Base-by-base conservation (phyloP, 2,888 invertebrate genomes). In the Limnephilus rhombicus region DNA sequence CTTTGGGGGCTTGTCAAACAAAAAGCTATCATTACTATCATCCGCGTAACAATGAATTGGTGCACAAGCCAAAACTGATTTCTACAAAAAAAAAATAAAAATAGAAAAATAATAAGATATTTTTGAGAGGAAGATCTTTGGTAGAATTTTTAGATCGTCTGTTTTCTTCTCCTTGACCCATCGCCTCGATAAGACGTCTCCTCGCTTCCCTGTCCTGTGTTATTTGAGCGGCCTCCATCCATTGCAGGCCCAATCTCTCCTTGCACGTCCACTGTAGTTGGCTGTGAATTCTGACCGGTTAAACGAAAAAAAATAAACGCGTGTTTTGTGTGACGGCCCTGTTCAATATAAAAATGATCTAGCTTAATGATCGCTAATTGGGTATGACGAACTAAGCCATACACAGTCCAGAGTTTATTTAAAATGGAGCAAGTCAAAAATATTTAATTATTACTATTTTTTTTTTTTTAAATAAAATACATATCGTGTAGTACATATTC, bases 401-500 rank as follows among this genome's bases (percentile, higher is more conserved):
- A 24, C 9, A 7, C n/a, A 68, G 53, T 68, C 68, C 24, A 24
- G 68, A 68, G n/a, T 24, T 68, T 24, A 24, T 68, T 31, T 68
- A 68, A 68, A 68, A 68, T 24, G 68, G 68, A 24, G 24, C n/a
- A 68, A 68, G 24, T 68, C 68, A 2, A 18, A 68, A 68, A 68
- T 18, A 5, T 1, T 31, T 2, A 31, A 4, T 3, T n/a, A n/a
- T 24, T 24, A 1, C 2, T 0, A 9, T 0, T 24, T 24, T 68
- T 24, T 5, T 1, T 7, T 5, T 7, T 68, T 68, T n/a, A 68
- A 24, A n/a, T 5, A 24, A 2, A 68, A 68, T 24, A 24, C 0
- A 3, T 15, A 49, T 15, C 9, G 7, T 41, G 41, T 9, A 9
- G 41, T 41, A 41, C 7, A 41, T 41, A 41, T 31, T 31, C 31